phyloP scores from a whole-genome alignment of 2,888 invertebrate species.

The Malthinus seriepunctatus region DNA sequence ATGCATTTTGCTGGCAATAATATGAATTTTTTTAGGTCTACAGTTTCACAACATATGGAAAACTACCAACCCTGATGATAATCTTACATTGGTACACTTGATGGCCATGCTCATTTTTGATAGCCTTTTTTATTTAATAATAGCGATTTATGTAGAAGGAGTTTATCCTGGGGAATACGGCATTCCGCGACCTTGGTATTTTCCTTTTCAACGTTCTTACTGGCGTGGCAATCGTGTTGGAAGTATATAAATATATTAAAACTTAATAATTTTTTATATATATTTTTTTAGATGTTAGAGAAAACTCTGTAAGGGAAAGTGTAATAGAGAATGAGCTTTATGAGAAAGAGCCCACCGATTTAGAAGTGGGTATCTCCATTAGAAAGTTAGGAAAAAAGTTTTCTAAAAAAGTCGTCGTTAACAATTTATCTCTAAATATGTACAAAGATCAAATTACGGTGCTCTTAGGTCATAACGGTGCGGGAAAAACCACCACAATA shows the following conservation, averaged over 20 bases:
- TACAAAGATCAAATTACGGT: constrained; percentile 90
- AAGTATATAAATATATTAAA: too few relatives aligned
- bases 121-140: constrained; percentile 68
- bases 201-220: constrained; percentile 10
- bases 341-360: constrained; percentile 58
- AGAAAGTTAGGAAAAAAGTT: constrained; percentile 65
- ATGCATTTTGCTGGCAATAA: not conserved
- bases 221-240: constrained; percentile 9
- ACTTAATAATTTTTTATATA: not conserved
- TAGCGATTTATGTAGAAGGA: constrained; percentile 85
- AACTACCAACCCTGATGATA: constrained; percentile 67
- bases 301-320: not conserved
- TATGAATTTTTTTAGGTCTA: constrained; percentile 52
- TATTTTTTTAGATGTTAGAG: not conserved
- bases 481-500: constrained; percentile 93
- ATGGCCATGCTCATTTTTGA: constrained; percentile 73
- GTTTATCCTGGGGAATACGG: constrained; percentile 71
- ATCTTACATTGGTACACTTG: constrained; percentile 69
- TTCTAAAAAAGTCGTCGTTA: constrained; percentile 63
- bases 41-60: constrained; percentile 67
- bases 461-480: constrained; percentile 78
- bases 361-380: constrained; percentile 59
- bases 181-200: constrained; percentile 24
- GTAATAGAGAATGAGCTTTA: constrained; percentile 49
- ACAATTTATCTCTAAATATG: constrained; percentile 75